Base-by-base conservation (phyloP, 2,113 vertebrate genomes). In the Blennius ocellaris region DNA sequence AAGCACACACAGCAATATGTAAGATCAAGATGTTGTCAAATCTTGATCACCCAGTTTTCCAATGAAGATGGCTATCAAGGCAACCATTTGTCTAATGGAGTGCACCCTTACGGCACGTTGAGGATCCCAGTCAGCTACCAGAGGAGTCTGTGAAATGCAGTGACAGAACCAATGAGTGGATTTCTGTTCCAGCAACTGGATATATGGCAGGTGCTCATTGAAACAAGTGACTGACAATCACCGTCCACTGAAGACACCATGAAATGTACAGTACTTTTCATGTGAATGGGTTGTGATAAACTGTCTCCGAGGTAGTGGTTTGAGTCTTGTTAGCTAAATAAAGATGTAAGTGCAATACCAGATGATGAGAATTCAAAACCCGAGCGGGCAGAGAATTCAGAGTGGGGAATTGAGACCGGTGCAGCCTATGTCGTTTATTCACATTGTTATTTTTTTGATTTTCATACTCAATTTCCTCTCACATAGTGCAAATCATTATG, bases 401-500 rank as follows among this genome's bases (percentile, higher is more conserved):
- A 60, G 52, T n/a, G 52, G 48, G 58, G 10, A 53, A 8, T 51
- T 61, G 14, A 55, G 39, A 60, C 12, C 4, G 8, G 37, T 21
- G 45, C 38, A 21, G 44, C 43, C 37, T 68, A 16, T 14, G 36
- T 56, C 43, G 45, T 30, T 30, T 30, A 30, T 30, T 30, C 50
- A 30, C 39, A n/a, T 15, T 38, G 40, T 45, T 44, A 73, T 82
- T 76, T 55, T 37, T 14, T 67, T 45, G 4, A 61, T 55, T 66
- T 81, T 14, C 40, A 49, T 58, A 40, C 47, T 44, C 63, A 72
- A 14, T 73, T 55, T 67, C 44, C 59, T 52, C 47, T 51, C 65
- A 67, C 37, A 15, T 21, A 5, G 12, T 17, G 17, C 47, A 55
- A 64, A 52, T 44, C 44, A 37, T 41, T 14, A 21, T 14, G n/a